These are phyloP conservation scores for Bicyclus anynana DNA, from an alignment of 1,140 invertebrate species.

Conservation along the genomic window DNA sequence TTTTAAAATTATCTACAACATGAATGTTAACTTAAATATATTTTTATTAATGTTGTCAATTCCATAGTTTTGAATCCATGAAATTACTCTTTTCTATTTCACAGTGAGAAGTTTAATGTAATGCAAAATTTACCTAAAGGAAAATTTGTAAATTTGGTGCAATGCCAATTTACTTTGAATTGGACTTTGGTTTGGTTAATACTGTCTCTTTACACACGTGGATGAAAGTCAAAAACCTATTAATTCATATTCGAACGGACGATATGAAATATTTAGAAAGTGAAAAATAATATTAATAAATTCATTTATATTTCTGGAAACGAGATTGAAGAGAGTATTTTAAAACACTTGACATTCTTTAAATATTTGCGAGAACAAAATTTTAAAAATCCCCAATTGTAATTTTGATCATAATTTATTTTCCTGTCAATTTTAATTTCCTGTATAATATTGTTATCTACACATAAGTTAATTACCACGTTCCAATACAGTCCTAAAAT, in stretches of 20 bases:
- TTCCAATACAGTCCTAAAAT: neutral
- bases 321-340: too few species aligned
- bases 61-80: neutral
- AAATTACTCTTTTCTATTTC: neutral
- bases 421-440: too few species aligned
- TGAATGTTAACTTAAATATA: too few species aligned
- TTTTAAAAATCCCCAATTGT: too few species aligned
- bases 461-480: neutral
- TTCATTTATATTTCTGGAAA: too few species aligned
- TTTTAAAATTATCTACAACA: neutral
- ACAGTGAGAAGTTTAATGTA: neutral
- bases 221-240: neutral
- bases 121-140: neutral
- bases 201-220: neutral
- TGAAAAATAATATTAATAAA: too few species aligned
- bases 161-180: constrained; percentile 6
- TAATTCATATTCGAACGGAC: too few species aligned
- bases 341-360: too few species aligned
- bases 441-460: neutral
- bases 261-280: too few species aligned
- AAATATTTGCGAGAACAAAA: too few species aligned
- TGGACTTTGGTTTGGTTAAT: constrained; percentile 8
- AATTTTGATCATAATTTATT: too few species aligned
- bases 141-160: constrained; percentile 12
- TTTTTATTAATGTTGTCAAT: neutral